Percentiles rank a stretch among this genome's conserved stretches.
phyloP scores from a whole-genome alignment of 2,888 invertebrate genomes.

The Mesoligia furuncula region DNA sequence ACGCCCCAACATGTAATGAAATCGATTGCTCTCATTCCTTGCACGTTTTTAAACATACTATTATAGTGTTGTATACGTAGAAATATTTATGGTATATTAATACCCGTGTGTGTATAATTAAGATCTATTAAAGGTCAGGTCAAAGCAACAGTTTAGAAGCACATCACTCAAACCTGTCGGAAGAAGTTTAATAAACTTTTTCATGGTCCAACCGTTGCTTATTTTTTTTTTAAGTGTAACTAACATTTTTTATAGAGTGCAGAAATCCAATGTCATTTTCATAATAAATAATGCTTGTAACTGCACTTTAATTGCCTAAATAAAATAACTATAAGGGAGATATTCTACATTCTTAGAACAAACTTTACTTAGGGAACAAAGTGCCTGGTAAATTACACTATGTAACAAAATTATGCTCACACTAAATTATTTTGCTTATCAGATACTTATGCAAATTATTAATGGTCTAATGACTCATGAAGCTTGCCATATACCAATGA shows the following conservation, averaged over 20 bases:
- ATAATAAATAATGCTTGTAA: too few relatives aligned
- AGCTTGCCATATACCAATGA: neutral
- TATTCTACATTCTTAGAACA: neutral
- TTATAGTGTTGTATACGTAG: constrained; percentile 49
- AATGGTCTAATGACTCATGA: neutral
- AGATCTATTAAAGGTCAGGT: constrained; percentile 62
- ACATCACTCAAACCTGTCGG: constrained; percentile 59
- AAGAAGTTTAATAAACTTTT: constrained; percentile 45
- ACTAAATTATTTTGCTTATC: neutral
- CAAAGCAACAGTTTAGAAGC: constrained; percentile 62
- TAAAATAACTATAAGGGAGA: too few relatives aligned
- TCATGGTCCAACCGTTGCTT: constrained; percentile 8
- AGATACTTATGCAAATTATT: neutral
- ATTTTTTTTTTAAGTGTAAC: neutral
- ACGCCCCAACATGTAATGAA: constrained; percentile 68
- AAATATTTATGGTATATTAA: constrained; percentile 62
- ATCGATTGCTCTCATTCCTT: constrained; percentile 66
- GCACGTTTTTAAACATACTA: constrained; percentile 57
- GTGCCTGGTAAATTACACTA: neutral
- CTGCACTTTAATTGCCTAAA: too few relatives aligned
- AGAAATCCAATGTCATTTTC: neutral
- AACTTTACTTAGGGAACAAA: too few relatives aligned
- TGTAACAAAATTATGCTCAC: neutral
- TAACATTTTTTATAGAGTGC: neutral
- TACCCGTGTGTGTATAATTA: constrained; percentile 53